Percentiles rank a stretch among this genome's conserved stretches.
phyloP scores from a whole-genome alignment of 2,797 vertebrate genomes.

The Eupleurogrammus muticus region DNA sequence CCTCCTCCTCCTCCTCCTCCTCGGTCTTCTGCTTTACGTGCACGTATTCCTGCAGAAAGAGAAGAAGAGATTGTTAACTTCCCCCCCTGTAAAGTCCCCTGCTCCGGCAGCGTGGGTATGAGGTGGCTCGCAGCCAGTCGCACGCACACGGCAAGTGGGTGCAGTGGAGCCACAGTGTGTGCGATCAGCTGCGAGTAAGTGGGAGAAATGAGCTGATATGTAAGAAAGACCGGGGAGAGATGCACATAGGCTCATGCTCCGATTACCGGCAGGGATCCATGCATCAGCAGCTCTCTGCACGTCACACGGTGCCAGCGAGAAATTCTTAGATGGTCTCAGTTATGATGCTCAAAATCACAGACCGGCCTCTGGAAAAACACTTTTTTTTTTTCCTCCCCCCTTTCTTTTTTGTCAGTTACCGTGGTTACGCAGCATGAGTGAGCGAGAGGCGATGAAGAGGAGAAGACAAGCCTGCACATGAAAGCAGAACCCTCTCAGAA shows the following conservation, averaged over 20 bases:
- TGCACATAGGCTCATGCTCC: constrained; percentile 52
- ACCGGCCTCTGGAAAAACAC: constrained; percentile 23
- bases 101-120: constrained; percentile 53
- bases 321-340: constrained; percentile 48
- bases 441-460: constrained; percentile 44
- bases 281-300: constrained; percentile 51
- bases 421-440: constrained; percentile 65
- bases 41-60: constrained; percentile 58
- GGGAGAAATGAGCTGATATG: constrained; percentile 62
- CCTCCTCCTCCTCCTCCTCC: constrained; percentile 30
- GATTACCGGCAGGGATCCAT: constrained; percentile 46
- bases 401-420: constrained; percentile 55
- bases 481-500: constrained; percentile 36
- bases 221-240: constrained; percentile 44
- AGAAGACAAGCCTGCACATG: constrained; percentile 26
- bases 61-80: constrained; percentile 61
- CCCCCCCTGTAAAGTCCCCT: constrained; percentile 41
- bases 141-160: constrained; percentile 63
- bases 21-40: constrained; percentile 34
- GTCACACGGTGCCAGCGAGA: constrained; percentile 24
- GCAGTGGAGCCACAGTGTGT: constrained; percentile 48
- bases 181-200: constrained; percentile 69
- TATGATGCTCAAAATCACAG: constrained; percentile 42
- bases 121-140: constrained; percentile 59
- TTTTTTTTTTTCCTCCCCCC: not conserved